Conservation (phyloP, 2,797 vertebrate species). For the Smutsia gigantea region DNA sequence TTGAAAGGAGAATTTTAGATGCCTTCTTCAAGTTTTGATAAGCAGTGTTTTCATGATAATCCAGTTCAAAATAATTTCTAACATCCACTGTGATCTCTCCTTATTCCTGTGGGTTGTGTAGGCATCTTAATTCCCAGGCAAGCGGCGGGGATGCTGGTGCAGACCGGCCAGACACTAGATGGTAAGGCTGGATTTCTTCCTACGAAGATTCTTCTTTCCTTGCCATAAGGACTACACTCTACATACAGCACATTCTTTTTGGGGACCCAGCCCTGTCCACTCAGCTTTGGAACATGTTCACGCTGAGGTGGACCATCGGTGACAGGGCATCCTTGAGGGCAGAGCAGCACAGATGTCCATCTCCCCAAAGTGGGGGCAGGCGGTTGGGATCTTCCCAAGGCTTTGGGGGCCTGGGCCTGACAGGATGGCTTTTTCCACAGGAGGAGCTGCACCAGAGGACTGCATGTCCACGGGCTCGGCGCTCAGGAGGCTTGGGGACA, state of each 20-base stretch:
- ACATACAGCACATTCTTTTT: background rate
- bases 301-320: background rate
- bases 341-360: background rate
- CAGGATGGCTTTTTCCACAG: background rate
- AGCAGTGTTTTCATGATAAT: background rate
- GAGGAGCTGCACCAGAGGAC: constrained; percentile 78
- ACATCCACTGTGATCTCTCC: background rate
- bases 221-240: background rate
- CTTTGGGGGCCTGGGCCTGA: background rate
- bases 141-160: background rate
- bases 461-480: constrained; percentile 68
- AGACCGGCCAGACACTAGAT: background rate
- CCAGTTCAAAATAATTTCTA: background rate
- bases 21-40: background rate
- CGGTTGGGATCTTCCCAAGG: background rate
- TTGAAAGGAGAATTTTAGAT: background rate
- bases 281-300: background rate
- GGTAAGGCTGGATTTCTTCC: background rate
- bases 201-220: background rate
- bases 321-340: background rate
- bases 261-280: background rate
- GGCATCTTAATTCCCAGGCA: background rate
- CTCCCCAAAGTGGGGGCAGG: too few species aligned
- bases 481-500: constrained; percentile 80
- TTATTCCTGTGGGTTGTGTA: background rate